Conservation (phyloP, 1,140 invertebrate species). For the Venustaconcha ellipsiformis region DNA sequence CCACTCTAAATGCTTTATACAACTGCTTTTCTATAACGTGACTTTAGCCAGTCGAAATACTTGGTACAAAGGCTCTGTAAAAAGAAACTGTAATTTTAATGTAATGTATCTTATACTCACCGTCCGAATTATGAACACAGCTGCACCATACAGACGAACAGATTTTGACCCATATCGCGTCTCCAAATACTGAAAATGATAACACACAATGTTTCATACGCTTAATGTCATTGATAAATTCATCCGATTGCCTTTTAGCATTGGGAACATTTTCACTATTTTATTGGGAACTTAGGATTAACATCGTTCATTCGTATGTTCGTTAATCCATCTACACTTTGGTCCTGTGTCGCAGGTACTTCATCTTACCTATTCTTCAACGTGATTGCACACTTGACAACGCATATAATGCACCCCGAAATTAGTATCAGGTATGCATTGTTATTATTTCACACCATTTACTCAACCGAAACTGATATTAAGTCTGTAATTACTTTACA, state of each 20-base stretch:
- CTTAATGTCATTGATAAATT: not conserved
- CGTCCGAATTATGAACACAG: constrained; percentile 39
- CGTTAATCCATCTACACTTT: not conserved
- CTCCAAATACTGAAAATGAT: constrained; percentile 56
- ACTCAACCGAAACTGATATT: too few species aligned
- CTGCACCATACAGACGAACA: constrained; percentile 45
- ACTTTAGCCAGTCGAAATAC: too few species aligned
- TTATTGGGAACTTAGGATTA: too few species aligned
- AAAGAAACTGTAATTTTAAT: not conserved
- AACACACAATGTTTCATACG: constrained; percentile 50
- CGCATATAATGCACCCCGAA: too few species aligned
- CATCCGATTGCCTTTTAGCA: not conserved
- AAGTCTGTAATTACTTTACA: too few species aligned
- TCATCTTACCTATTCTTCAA: not conserved
- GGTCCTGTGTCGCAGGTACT: not conserved
- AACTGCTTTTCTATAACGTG: too few species aligned
- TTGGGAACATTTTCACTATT: too few species aligned
- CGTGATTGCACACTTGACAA: not conserved
- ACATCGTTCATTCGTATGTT: not conserved
- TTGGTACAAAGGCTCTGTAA: too few species aligned
- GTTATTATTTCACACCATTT: too few species aligned
- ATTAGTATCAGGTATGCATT: too few species aligned
- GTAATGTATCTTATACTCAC: constrained; percentile 18
- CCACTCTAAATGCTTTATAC: too few species aligned
- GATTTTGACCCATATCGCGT: constrained; percentile 44